Conservation (phyloP, 2,113 vertebrate species). For the Hirundichthys speculiger region DNA sequence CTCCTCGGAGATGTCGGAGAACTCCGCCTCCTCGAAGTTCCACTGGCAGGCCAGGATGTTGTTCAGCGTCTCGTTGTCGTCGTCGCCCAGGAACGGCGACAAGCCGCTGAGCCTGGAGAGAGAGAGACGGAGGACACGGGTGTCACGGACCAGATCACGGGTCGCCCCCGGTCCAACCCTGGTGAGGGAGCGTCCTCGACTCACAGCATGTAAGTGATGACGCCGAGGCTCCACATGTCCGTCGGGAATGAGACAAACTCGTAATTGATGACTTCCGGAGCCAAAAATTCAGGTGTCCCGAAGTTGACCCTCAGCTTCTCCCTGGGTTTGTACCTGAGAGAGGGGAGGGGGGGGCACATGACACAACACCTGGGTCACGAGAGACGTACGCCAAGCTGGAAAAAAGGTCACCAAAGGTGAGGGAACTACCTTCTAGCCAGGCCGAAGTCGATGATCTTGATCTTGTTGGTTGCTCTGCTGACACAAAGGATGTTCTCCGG, state of each 20-base stretch:
- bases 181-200: conserved; percentile 53
- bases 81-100: conserved; percentile 95
- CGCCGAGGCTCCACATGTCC: conserved; percentile 98
- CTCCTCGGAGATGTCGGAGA: conserved; percentile 88
- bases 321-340: conserved; percentile 91
- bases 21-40: conserved; percentile 94
- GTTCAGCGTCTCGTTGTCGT: conserved; percentile 94
- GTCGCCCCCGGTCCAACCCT: too few relatives aligned
- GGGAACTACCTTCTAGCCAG: conserved; percentile 91
- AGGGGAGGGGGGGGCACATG: too few relatives aligned
- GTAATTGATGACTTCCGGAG: conserved; percentile 97
- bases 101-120: conserved; percentile 89
- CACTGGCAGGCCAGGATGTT: conserved; percentile 94
- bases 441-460: conserved; percentile 99
- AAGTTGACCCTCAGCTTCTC: conserved; percentile 97
- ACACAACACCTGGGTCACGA: background rate
- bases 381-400: background rate
- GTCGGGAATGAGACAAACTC: conserved; percentile 98
- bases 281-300: conserved; percentile 96
- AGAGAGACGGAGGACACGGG: background rate
- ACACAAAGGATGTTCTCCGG: conserved; percentile 98
- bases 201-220: conserved; percentile 98
- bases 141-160: conserved; percentile 2
- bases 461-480: conserved; percentile 91
- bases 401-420: background rate